These are phyloP conservation scores for Hesperophylax magnus DNA, from an alignment of 1,140 invertebrate genomes.

Conservation along the genomic window DNA sequence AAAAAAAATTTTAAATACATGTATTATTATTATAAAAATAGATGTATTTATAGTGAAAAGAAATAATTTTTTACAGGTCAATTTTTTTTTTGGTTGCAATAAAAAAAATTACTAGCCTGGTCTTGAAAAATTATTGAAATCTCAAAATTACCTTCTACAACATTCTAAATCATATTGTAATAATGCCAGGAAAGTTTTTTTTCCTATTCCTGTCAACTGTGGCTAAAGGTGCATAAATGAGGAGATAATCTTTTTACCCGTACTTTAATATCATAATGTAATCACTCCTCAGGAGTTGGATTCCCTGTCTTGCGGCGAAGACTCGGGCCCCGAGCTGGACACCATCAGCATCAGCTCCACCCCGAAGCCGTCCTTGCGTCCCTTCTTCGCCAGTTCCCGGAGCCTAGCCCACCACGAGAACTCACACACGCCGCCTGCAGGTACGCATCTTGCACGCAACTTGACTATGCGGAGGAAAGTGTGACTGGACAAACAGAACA, in stretches of 20 bases:
- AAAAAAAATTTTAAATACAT: too few species aligned
- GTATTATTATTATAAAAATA: too few species aligned
- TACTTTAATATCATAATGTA: background rate
- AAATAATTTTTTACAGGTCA: too few species aligned
- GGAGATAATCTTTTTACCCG: background rate
- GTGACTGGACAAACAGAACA: too few species aligned
- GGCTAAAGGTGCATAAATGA: background rate
- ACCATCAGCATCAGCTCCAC: constrained; percentile 97
- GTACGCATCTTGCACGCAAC: constrained; percentile 60
- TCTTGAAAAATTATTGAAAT: too few species aligned
- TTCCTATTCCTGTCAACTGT: too few species aligned
- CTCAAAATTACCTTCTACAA: too few species aligned
- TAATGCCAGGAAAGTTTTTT: background rate
- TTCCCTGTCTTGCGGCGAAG: constrained; percentile 87
- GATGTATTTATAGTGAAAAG: too few species aligned
- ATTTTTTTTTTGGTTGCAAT: too few species aligned
- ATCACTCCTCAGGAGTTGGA: constrained; percentile 83
- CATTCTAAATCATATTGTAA: background rate
- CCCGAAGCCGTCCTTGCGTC: constrained; percentile 94
- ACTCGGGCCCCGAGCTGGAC: constrained; percentile 95
- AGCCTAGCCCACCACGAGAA: constrained; percentile 74
- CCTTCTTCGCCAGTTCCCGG: constrained; percentile 93
- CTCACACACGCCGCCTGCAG: constrained; percentile 28
- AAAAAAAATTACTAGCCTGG: too few species aligned
- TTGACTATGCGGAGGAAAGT: too few species aligned